Evolutionary conservation across 2,113 vertebrate species (phyloP).

Genomic region (Charadrius vociferus): DNA sequence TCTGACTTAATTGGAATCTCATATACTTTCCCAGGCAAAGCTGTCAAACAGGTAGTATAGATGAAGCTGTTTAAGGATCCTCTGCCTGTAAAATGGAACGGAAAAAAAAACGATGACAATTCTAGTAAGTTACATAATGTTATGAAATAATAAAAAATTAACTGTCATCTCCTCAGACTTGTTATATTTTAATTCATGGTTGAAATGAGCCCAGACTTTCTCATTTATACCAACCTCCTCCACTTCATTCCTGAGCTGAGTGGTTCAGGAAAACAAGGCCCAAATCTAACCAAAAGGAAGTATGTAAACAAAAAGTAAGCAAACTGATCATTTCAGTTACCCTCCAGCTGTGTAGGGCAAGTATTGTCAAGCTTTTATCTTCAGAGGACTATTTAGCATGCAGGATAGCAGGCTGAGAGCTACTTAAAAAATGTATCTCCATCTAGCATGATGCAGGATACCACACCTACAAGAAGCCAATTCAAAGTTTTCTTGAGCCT

Average conservation of each 20-base stretch:
- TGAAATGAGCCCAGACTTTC: background rate
- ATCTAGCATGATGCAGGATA: background rate
- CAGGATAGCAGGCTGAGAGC: background rate
- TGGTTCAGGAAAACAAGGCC: background rate
- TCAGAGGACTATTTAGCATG: background rate
- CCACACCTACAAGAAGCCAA: background rate
- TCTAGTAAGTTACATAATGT: constrained; percentile 48
- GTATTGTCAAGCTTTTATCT: background rate
- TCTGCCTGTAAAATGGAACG: constrained; percentile 17
- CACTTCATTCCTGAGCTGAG: background rate
- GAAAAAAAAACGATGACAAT: background rate
- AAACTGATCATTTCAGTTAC: background rate
- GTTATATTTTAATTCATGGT: constrained; percentile 42
- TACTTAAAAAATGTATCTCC: background rate
- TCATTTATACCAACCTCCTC: constrained; percentile 25
- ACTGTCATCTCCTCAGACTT: background rate
- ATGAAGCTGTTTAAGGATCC: constrained; percentile 35
- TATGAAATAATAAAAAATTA: constrained; percentile 44
- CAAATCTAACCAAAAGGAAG: background rate
- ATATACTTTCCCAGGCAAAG: background rate
- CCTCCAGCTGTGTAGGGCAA: background rate
- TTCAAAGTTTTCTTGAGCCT: background rate
- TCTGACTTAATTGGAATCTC: constrained; percentile 46
- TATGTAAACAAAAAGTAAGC: background rate
- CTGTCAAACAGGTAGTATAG: constrained; percentile 3